Base-by-base conservation (phyloP, 2,888 invertebrate genomes). In the Rhogogaster chlorosoma region DNA sequence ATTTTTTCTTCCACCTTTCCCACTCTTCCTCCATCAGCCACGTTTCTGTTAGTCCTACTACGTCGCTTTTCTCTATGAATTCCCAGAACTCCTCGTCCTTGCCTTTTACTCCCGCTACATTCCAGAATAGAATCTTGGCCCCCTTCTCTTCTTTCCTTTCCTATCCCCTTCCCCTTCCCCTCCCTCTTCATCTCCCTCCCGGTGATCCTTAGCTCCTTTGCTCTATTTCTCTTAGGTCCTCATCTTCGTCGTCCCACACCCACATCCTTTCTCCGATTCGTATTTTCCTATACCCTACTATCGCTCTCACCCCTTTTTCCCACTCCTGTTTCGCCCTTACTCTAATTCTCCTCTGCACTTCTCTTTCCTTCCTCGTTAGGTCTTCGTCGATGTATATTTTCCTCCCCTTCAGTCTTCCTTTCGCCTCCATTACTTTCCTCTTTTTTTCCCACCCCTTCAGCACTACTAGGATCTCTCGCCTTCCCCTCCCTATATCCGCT, bases 1-100 rank as follows among this genome's bases (percentile, higher is more conserved):
- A 49, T 26, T 49, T 77, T 12, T 26, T 29, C 18, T 18, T 49
- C 26, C 22, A 26, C 1, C 29, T 18, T 29, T 45, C 29, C 77
- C 77, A 77, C 29, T 53, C 77, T 29, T 77, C 29, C 29, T 77
- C 77, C n/a, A 53, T 32, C 29, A 77, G 15, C 77, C 77, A 77
- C 15, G 77, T 77, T 32, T 77, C 77, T 1, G 29, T 29, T 18
- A 77, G 29, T 1, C 45, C 77, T 71, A 71, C 22, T 6, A 71
- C 10, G 29, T 70, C 70, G 18, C 9, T 36, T 0, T 15, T 18
- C 18, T 29, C 36, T 18, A 70, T 36, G 36, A 36, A 36, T 36
- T 70, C 36, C 36, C 70, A 70, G 36, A 70, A 70, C 2, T 70
- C n/a, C n/a, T n/a, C n/a, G n/a, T n/a, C n/a, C n/a, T n/a, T n/a